Evolutionary conservation across 1,140 invertebrate species (phyloP).

Genomic region (Bombus consobrinus): DNA sequence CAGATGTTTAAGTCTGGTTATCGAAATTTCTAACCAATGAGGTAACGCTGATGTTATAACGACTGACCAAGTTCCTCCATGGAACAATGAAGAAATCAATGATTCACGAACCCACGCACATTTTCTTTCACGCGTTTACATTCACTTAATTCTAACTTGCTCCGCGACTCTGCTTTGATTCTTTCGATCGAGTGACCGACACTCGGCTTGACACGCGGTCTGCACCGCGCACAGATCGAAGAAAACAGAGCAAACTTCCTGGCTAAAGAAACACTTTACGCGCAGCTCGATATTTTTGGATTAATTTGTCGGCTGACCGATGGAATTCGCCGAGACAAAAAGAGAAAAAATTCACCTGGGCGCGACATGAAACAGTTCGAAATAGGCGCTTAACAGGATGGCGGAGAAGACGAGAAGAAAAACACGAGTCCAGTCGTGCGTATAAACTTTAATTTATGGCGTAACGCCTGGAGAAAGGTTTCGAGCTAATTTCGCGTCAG

Average conservation of each 20-base stretch:
- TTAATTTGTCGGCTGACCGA: conserved; percentile 51
- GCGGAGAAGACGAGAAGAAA: neutral
- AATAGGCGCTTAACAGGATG: neutral
- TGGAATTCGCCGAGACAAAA: neutral
- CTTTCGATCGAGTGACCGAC: conserved; percentile 38
- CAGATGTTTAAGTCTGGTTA: no score
- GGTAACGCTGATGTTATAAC: neutral
- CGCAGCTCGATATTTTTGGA: conserved; percentile 63
- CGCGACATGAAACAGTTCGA: conserved; percentile 25
- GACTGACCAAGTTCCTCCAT: neutral
- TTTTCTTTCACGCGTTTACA: conserved; percentile 1
- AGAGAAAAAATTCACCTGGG: conserved; percentile 40
- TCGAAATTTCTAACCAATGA: no score
- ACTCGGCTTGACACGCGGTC: neutral
- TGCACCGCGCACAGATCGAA: conserved; percentile 1
- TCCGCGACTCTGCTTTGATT: neutral
- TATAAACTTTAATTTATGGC: conserved; percentile 77
- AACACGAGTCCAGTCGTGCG: conserved; percentile 37
- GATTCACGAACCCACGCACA: neutral
- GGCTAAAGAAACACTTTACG: conserved; percentile 19
- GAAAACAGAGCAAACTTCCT: neutral
- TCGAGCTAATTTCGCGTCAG: conserved; percentile 74
- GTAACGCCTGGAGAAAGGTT: conserved; percentile 75
- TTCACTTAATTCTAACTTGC: no score
- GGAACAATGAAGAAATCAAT: neutral